A percentile compares a stretch with the other conserved stretches of the same genome.
These are phyloP conservation scores for Thymelicus sylvestris DNA, from an alignment of 2,888 invertebrate genomes.

Conservation along the genomic window DNA sequence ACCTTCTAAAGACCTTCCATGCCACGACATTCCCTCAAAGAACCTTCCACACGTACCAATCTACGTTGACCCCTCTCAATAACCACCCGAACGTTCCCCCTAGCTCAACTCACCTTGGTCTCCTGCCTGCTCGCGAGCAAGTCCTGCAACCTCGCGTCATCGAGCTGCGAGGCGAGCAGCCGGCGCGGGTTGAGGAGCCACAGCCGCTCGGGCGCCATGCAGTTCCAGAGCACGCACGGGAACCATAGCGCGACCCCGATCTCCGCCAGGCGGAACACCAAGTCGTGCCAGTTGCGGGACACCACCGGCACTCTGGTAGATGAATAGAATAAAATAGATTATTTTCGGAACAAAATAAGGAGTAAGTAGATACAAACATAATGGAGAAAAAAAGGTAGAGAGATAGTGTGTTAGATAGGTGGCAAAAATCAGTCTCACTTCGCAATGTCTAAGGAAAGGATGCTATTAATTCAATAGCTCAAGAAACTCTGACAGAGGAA, in stretches of 20 bases:
- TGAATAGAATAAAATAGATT: too few species aligned
- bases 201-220: constrained; percentile 95
- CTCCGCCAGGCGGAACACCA: constrained; percentile 95
- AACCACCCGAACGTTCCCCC: too few species aligned
- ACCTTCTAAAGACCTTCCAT: too few species aligned
- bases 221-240: constrained; percentile 98
- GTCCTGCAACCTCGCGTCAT: constrained; percentile 81
- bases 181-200: constrained; percentile 97
- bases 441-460: too few species aligned
- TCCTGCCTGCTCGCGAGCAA: constrained; percentile 62
- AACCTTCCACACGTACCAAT: not conserved
- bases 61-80: not conserved
- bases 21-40: not conserved
- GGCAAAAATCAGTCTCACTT: too few species aligned
- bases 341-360: too few species aligned
- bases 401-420: too few species aligned
- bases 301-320: constrained; percentile 90
- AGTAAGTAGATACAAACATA: too few species aligned
- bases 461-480: too few species aligned
- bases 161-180: constrained; percentile 88
- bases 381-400: too few species aligned
- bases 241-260: constrained; percentile 98
- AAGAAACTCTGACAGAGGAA: too few species aligned
- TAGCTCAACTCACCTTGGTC: constrained; percentile 65
- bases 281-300: constrained; percentile 96